These are phyloP conservation scores for Boleophthalmus pectinirostris DNA, from an alignment of 2,113 vertebrate genomes.

Conservation along the genomic window DNA sequence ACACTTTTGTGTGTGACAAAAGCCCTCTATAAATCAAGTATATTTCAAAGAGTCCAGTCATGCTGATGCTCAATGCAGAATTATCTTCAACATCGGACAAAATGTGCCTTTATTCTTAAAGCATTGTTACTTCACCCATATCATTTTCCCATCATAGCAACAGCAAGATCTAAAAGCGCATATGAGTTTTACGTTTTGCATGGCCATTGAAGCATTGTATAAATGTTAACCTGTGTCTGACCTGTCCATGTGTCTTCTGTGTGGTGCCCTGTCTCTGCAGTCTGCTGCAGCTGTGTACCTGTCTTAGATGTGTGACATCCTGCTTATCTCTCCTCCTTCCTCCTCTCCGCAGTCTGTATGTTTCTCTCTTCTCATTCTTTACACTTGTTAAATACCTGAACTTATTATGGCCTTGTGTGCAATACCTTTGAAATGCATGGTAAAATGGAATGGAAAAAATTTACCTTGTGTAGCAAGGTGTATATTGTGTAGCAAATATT, in stretches of 20 bases:
- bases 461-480: no score
- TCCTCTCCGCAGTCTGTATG: slow-evolving; percentile 76
- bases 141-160: slow-evolving; percentile 19
- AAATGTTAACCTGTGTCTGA: slow-evolving; percentile 47
- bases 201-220: slow-evolving; percentile 43
- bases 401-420: slow-evolving; percentile 14
- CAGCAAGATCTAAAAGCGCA: background rate
- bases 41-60: slow-evolving; percentile 5
- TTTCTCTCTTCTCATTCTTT: slow-evolving; percentile 43
- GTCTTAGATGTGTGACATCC: slow-evolving; percentile 78
- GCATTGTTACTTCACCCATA: slow-evolving; percentile 17
- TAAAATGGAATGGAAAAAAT: no score
- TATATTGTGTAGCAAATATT: background rate
- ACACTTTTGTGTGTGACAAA: slow-evolving; percentile 38
- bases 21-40: slow-evolving; percentile 36
- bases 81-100: slow-evolving; percentile 12
- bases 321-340: slow-evolving; percentile 76
- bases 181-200: slow-evolving; percentile 23
- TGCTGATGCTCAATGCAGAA: slow-evolving; percentile 6
- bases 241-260: slow-evolving; percentile 58
- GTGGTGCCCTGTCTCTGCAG: slow-evolving; percentile 67
- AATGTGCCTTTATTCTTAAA: slow-evolving; percentile 11
- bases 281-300: slow-evolving; percentile 76
- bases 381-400: slow-evolving; percentile 24
- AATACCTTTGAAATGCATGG: slow-evolving; percentile 14